These are phyloP conservation scores for Montipora cactus DNA, from an alignment of 64 coral and sea anemone genomes.

Conservation along the genomic window DNA sequence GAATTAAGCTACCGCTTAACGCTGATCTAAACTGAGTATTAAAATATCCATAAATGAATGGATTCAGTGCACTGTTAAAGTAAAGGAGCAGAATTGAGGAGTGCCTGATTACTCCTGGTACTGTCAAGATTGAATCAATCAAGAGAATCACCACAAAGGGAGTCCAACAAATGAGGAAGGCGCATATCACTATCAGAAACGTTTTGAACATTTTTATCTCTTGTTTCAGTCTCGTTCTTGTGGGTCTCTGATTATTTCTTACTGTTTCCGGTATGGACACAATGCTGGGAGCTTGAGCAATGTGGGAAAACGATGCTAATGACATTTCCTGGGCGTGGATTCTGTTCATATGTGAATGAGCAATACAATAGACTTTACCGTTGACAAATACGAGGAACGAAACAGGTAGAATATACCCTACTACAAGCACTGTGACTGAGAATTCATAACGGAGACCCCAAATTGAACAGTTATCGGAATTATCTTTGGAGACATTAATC, in stretches of 20 bases:
- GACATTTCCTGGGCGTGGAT: constrained; percentile 39
- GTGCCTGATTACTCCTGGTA: constrained; percentile 13
- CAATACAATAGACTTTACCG: constrained; percentile 30
- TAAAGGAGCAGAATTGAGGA: constrained; percentile 66
- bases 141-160: constrained; percentile 56
- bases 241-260: not conserved
- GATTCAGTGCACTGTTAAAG: constrained; percentile 77
- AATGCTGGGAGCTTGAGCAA: not conserved
- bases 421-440: not conserved
- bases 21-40: constrained; percentile 64
- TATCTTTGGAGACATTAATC: constrained; percentile 12
- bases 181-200: constrained; percentile 68
- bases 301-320: not conserved
- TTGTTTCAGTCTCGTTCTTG: constrained; percentile 40
- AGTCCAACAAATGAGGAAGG: constrained; percentile 67
- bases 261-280: not conserved
- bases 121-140: not conserved
- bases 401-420: constrained; percentile 37
- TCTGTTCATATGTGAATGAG: constrained; percentile 38
- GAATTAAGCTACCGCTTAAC: not conserved
- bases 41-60: constrained; percentile 71
- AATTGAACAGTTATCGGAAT: constrained; percentile 4
- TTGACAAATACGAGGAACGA: constrained; percentile 63
- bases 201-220: constrained; percentile 83
- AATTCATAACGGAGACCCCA: constrained; percentile 38